Percentiles rank a stretch among this genome's conserved stretches.
Conservation (phyloP, 2,888 invertebrate species). For the Nineta flava region DNA sequence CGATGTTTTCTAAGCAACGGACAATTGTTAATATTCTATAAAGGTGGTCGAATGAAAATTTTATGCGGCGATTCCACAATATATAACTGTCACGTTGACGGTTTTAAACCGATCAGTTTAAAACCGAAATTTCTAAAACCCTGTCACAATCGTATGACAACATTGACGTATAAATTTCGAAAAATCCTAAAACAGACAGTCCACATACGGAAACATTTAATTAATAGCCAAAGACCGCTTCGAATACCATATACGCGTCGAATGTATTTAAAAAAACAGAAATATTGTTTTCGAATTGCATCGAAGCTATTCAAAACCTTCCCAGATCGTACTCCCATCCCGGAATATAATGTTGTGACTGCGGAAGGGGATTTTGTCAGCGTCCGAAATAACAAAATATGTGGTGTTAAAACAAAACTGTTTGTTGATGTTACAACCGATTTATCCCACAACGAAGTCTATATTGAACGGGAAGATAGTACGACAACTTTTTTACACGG, state of each 20-base stretch:
- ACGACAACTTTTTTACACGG: background rate
- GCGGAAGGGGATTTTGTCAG: background rate
- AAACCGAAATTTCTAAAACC: background rate
- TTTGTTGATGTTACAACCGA: conserved; percentile 1
- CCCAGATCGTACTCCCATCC: conserved; percentile 3
- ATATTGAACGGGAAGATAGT: conserved; percentile 3
- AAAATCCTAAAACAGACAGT: background rate
- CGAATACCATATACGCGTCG: background rate
- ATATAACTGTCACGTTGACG: background rate
- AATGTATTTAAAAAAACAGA: background rate
- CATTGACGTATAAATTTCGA: background rate
- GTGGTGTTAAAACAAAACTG: background rate
- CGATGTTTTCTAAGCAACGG: conserved; percentile 23
- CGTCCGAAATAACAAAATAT: background rate
- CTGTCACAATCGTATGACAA: background rate
- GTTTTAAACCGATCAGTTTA: background rate
- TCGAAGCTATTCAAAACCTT: background rate
- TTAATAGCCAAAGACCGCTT: background rate
- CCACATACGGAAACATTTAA: background rate
- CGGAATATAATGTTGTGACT: conserved; percentile 2
- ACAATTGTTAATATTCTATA: conserved; percentile 21
- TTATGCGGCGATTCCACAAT: conserved; percentile 1
- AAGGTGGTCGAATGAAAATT: conserved; percentile 18
- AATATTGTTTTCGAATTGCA: background rate
- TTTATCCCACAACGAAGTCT: background rate